These are phyloP conservation scores for Theretra japonica DNA, from an alignment of 2,888 invertebrate species.

Conservation along the genomic window DNA sequence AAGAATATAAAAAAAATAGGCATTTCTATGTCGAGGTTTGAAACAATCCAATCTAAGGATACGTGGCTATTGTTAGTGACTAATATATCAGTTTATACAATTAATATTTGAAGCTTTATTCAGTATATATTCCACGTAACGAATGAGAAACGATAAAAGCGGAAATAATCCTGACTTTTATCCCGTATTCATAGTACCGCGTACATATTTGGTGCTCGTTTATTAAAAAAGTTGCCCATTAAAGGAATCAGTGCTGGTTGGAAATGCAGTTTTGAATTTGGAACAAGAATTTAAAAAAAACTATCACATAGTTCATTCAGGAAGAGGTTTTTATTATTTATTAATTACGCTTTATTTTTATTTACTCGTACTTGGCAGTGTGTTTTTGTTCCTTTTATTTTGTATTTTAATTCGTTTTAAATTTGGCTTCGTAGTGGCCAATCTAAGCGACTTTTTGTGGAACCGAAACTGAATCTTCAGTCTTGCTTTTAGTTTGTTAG, in stretches of 20 bases:
- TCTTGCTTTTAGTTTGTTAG: no score
- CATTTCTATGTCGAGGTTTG: no score
- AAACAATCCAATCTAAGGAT: no score
- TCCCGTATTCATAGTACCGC: background rate
- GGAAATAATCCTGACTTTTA: background rate
- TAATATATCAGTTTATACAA: background rate
- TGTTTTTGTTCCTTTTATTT: no score
- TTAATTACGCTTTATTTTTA: background rate
- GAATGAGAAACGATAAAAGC: background rate
- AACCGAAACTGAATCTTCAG: no score
- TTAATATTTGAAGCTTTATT: background rate
- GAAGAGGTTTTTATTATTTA: background rate
- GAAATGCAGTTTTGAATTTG: conserved; percentile 10
- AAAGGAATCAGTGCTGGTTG: background rate
- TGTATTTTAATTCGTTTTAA: no score
- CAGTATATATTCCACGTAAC: background rate
- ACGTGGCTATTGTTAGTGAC: no score
- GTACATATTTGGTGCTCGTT: conserved; percentile 1
- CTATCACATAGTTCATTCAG: background rate
- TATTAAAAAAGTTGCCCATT: conserved; percentile 24
- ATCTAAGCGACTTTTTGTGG: no score
- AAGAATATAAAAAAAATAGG: no score
- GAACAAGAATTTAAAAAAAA: background rate
- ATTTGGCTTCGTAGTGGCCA: no score
- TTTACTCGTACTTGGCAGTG: no score